A percentile compares a stretch with the other conserved stretches of the same genome.
These are phyloP conservation scores for Drosophila phalerata DNA, from an alignment of 2,888 invertebrate species.

Conservation along the genomic window DNA sequence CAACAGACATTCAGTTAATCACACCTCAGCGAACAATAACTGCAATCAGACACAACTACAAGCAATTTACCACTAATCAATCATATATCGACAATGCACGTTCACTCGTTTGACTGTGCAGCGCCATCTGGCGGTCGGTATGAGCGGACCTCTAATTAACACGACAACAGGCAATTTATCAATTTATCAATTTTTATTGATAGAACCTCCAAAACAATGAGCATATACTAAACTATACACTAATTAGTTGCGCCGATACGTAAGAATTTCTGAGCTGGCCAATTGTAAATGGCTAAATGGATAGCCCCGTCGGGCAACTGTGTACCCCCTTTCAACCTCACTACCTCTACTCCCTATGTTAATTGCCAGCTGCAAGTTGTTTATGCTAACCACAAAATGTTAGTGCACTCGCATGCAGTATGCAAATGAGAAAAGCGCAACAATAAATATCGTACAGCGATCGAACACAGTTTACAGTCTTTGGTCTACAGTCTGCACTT, in stretches of 20 bases:
- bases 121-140: constrained; percentile 66
- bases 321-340: not conserved
- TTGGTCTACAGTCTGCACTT: constrained; percentile 2
- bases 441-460: constrained; percentile 36
- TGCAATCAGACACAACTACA: constrained; percentile 63
- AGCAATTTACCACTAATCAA: constrained; percentile 58
- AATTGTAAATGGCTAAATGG: constrained; percentile 47
- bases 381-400: constrained; percentile 56
- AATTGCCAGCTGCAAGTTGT: constrained; percentile 63
- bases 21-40: constrained; percentile 53
- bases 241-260: constrained; percentile 45
- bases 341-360: constrained; percentile 1
- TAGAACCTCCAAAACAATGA: constrained; percentile 37
- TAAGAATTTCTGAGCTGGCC: constrained; percentile 30
- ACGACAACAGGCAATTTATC: constrained; percentile 68
- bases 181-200: constrained; percentile 67
- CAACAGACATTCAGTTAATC: constrained; percentile 34
- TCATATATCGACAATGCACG: constrained; percentile 26
- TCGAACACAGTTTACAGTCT: constrained; percentile 12
- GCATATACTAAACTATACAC: constrained; percentile 37
- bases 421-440: constrained; percentile 55
- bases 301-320: constrained; percentile 38
- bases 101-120: constrained; percentile 24
- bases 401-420: constrained; percentile 45
- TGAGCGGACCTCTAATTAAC: constrained; percentile 64